Evolutionary conservation across 2,113 vertebrate species (phyloP).

Genomic region (Zosterops borbonicus): DNA sequence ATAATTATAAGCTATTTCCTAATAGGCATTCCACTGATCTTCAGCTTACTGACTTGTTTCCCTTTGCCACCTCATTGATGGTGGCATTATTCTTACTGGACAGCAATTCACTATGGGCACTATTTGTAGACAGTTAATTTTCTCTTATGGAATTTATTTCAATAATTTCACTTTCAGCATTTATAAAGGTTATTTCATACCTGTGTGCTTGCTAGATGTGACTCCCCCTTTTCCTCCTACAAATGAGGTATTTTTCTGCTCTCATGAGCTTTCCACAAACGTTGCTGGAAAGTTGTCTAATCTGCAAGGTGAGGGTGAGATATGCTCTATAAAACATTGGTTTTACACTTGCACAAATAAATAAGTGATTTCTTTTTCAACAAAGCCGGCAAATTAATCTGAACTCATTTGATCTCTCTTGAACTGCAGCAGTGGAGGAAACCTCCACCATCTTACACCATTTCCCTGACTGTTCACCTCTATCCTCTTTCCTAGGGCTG

Average conservation of each 20-base stretch:
- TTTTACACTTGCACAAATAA: neutral
- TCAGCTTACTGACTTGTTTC: neutral
- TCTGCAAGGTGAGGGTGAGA: neutral
- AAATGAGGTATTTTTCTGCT: neutral
- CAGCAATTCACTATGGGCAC: neutral
- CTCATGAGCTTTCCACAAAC: neutral
- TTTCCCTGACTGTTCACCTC: neutral
- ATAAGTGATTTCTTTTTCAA: neutral
- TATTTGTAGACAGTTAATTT: neutral
- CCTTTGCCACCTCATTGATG: neutral
- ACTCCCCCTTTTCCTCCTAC: neutral
- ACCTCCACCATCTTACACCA: neutral
- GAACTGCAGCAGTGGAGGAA: neutral
- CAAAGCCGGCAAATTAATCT: neutral
- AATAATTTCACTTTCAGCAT: neutral
- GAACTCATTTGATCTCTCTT: neutral
- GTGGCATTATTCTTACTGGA: neutral
- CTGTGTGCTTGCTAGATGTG: neutral
- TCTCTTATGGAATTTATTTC: neutral
- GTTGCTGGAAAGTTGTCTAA: neutral
- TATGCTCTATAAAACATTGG: fast-evolving
- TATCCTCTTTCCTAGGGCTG: neutral
- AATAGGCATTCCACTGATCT: neutral
- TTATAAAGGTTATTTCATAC: neutral
- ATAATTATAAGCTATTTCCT: neutral